Evolutionary conservation across 2,888 invertebrate species (phyloP), one percentile per base, ranked within the genome.

Genomic region (Cepaea hortensis): DNA sequence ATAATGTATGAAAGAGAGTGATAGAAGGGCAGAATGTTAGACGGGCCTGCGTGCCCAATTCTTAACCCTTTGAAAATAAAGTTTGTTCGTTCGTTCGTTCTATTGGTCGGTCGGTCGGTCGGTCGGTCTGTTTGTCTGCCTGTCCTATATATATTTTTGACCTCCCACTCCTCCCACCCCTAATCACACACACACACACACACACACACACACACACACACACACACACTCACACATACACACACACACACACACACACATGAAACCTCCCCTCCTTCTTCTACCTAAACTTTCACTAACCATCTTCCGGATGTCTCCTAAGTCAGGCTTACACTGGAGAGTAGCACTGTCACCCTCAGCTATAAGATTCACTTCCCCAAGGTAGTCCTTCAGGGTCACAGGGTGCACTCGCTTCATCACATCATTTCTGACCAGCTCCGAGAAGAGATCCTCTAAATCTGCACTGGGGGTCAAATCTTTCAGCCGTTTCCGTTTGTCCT

Each of bases 391-490:
- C 48, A 98, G 95, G 68, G 95, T 95, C 0, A 96, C 95, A 89
- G 96, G 95, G 0, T 97, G 97, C 92, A 96, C 97, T 88, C 97
- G 96, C 15, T 93, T 96, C 87, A 98, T 97, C 23, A 99, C 97
- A 0, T 98, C 98, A 94, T 98, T 97, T 0, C 96, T 96, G 0
- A 98, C 96, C n/a, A 99, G 95, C 94, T 99, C 98, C 94, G 98
- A 98, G 93, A 98, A 98, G 3, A 99, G 95, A 0, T 98, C 98
- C 94, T 94, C 94, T 6, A 94, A 93, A 7, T 93, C 93, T 93
- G 98, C 96, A 93, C 98, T 98, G 0, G 95, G 96, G 0, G 98
- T 98, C 82, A 98, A 95, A 95, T 98, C 98, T 94, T 98, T 98
- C 93, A 98, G 98, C 94, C 98, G 98, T 94, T 85, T 85, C 55